Percentiles rank a stretch among this genome's conserved stretches.
Conservation (phyloP, 53 echinoderm and acorn worm species). For the Zoroaster sp. region DNA sequence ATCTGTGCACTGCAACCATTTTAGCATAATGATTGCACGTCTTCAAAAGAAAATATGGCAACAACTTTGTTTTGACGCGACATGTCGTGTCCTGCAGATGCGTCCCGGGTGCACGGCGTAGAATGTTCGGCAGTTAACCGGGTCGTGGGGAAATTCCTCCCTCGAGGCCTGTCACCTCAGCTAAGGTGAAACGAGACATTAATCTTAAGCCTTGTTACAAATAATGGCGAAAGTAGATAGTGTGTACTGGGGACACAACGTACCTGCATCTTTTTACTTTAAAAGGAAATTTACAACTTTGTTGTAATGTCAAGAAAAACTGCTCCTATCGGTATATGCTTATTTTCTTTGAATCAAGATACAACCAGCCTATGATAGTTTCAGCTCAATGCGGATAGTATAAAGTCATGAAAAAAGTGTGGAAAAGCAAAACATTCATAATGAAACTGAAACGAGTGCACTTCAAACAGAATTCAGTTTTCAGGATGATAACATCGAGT, state of each 20-base stretch:
- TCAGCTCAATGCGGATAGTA: too few relatives aligned
- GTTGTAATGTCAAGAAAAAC: too few relatives aligned
- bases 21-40: background rate
- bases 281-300: too few relatives aligned
- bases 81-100: background rate
- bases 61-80: background rate
- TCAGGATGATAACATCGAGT: too few relatives aligned
- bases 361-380: too few relatives aligned
- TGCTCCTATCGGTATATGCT: too few relatives aligned
- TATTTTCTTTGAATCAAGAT: too few relatives aligned
- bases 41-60: background rate
- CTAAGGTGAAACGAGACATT: slow-evolving; percentile 37
- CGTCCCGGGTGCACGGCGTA: background rate
- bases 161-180: slow-evolving; percentile 26
- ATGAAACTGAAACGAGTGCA: too few relatives aligned
- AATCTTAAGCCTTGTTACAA: slow-evolving; percentile 1
- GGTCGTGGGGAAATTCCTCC: slow-evolving; percentile 1
- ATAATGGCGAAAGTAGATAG: background rate
- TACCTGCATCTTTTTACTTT: background rate
- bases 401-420: too few relatives aligned
- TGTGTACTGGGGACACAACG: background rate
- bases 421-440: too few relatives aligned
- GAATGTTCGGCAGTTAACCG: background rate
- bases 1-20: too few relatives aligned
- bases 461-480: too few relatives aligned